Base-by-base conservation (phyloP, 2,113 vertebrate species). In the Semicossyphus pulcher region DNA sequence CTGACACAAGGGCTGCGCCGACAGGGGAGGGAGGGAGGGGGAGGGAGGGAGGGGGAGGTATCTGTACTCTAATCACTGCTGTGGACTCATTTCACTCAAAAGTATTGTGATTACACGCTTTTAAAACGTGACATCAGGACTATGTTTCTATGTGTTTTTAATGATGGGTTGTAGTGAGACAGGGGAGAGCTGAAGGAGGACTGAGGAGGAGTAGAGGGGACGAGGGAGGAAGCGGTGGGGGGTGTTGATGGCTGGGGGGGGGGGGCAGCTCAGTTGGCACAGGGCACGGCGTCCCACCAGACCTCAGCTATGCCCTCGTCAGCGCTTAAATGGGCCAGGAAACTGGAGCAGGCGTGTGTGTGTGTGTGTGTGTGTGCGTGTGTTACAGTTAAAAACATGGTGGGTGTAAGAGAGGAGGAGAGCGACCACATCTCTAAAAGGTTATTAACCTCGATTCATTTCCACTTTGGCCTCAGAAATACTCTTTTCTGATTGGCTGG, bases 301-400 rank as follows among this genome's bases (percentile, higher is more conserved):
- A 64, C 37, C 59, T 56, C 52, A 69, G 37, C 62, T 83, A 72
- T 76, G 42, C 54, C 62, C 44, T 47, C 28, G 37, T 90, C 86
- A 84, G 90, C 83, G 32, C 64, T 83, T 87, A 64, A 60, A 42
- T 58, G 20, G 67, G 80, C 78, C 83, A 88, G 72, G 78, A 89
- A 84, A 83, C 75, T 64, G 29, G 72, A 85, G 84, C 78, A 56
- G 65, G 47, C 45, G 60, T 52, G 45, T 70, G 67, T 48, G 65
- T 59, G 54, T 48, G 42, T 68, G 52, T 47, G 68, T 72, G 28
- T 31, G 71, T 76, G 28, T 23, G 28, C 18, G 16, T 59, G 49
- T 8, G 26, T 20, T 44, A 53, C 4, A n/a, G 14, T 63, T 11
- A 39, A 45, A 29, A 52, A 45, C 52, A 58, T 52, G 70, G 7